Percentiles rank a stretch among this genome's conserved stretches.
phyloP scores from a whole-genome alignment of 2,888 invertebrate genomes.

The Drosophila rellima region DNA sequence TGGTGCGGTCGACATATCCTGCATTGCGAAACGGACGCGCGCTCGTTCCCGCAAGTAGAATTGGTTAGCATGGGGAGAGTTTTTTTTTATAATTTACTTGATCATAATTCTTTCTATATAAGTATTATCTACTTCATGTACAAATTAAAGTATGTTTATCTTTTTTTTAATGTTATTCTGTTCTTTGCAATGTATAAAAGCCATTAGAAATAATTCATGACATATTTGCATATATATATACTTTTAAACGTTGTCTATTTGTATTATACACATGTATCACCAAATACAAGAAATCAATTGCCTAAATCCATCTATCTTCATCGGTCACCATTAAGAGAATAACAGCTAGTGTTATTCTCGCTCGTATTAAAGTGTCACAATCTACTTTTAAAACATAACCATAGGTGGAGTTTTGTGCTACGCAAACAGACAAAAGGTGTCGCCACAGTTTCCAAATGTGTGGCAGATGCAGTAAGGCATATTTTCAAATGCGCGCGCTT shows the following conservation, averaged over 20 bases:
- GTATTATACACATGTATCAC: not conserved
- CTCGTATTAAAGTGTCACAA: constrained; percentile 3
- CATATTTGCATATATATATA: not conserved
- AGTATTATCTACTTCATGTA: not conserved
- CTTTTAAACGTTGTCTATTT: not conserved
- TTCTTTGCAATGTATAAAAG: not conserved
- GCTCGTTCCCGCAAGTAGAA: constrained; percentile 16
- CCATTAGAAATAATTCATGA: not conserved
- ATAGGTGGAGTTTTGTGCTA: too few species aligned
- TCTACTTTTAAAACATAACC: too few species aligned
- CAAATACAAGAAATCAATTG: not conserved
- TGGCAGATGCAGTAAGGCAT: too few species aligned
- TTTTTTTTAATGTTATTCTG: not conserved
- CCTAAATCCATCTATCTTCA: not conserved
- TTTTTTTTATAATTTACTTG: not conserved
- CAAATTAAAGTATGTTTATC: not conserved
- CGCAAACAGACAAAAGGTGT: too few species aligned
- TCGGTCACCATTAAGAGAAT: constrained; percentile 8
- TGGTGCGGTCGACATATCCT: constrained; percentile 31
- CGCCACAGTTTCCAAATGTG: too few species aligned
- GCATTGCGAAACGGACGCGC: constrained; percentile 46
- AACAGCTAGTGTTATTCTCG: constrained; percentile 9
- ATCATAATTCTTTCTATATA: not conserved
- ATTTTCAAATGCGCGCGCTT: constrained; percentile 20
- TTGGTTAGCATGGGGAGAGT: too few species aligned